A percentile compares a stretch with the other conserved stretches of the same genome.
phyloP scores from a whole-genome alignment of 2,113 vertebrate species.

The Trochalopteron elliotii region DNA sequence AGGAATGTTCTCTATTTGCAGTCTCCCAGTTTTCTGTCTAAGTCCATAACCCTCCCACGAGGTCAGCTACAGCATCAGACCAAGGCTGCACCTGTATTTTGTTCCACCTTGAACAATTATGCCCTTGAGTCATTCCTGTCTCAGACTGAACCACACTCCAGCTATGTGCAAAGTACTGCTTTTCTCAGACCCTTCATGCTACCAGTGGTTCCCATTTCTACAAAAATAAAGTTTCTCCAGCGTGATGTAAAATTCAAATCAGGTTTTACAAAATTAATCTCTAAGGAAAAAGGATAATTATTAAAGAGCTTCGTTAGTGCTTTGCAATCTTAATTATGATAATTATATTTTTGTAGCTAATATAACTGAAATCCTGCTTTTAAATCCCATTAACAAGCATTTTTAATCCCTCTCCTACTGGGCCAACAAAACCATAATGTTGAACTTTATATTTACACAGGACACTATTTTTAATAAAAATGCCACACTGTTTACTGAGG shows the following conservation, averaged over 20 bases:
- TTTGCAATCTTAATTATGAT: conserved; percentile 70
- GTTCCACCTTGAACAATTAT: accelerated
- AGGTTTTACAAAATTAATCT: conserved; percentile 48
- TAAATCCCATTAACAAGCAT: conserved; percentile 57
- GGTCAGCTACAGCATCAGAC: neutral
- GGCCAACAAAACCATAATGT: conserved; percentile 23
- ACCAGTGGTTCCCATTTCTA: neutral
- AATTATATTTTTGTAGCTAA: conserved; percentile 68
- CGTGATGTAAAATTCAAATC: conserved; percentile 44
- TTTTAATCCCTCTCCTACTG: conserved; percentile 57
- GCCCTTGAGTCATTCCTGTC: neutral
- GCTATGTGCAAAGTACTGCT: accelerated
- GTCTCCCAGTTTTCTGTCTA: neutral
- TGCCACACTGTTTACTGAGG: neutral
- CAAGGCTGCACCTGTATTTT: neutral
- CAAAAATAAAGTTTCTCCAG: conserved; percentile 6
- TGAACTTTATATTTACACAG: conserved; percentile 35
- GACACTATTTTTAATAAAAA: conserved; percentile 30
- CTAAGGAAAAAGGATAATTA: conserved; percentile 60
- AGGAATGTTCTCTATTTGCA: neutral
- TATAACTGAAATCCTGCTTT: conserved; percentile 59
- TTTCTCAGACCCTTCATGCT: neutral
- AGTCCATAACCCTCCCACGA: neutral
- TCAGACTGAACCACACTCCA: neutral
- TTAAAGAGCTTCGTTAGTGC: conserved; percentile 60